Evolutionary conservation across 1,140 invertebrate genomes (phyloP), one percentile per base, ranked within the genome.

Genomic region (Nasonia longicornis): DNA sequence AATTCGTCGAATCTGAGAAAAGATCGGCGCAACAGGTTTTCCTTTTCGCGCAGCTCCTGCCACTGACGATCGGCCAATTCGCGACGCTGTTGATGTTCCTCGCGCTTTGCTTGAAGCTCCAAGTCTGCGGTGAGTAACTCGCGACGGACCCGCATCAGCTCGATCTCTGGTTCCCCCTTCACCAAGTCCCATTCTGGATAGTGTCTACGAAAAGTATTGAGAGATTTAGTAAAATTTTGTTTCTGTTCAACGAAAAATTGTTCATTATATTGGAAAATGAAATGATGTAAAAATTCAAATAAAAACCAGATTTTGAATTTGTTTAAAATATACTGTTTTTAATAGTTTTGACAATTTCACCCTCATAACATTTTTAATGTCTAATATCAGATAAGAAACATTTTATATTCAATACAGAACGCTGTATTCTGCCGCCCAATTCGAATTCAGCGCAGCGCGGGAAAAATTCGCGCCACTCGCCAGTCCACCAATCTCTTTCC

Each of bases 1-100:
- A 93, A 93, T 88, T 91, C 91, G 83, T 93, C 91, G 84, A 93
- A 93, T 76, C 92, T 92, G 31, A 92, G 90, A 83, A 93, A 93
- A 3, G 92, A 92, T 63, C 92, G 87, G 69, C 92, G 91, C 8
- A 93, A 82, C 22, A 90, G 77, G 38, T 89, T 80, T 83, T 93
- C 90, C 76, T 93, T 91, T 0, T 87, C 85, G 4, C 89, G 86
- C 35, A 93, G 85, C 0, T 92, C 91, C 14, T 89, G 82, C 93
- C 92, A 93, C 76, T 92, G 89, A 66, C 87, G 78, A 83, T 93
- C 89, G 90, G 92, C 91, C 2, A 86, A 31, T 12, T 84, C 76
- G 14, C 91, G 85, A 73, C 89, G 91, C 0, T 80, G 83, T 16
- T 84, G 67, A 29, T 92, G 89, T 74, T 92, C 89, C 10, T 85